Base-by-base conservation (phyloP, 2,797 vertebrate species). In the Peromyscus nudipes region DNA sequence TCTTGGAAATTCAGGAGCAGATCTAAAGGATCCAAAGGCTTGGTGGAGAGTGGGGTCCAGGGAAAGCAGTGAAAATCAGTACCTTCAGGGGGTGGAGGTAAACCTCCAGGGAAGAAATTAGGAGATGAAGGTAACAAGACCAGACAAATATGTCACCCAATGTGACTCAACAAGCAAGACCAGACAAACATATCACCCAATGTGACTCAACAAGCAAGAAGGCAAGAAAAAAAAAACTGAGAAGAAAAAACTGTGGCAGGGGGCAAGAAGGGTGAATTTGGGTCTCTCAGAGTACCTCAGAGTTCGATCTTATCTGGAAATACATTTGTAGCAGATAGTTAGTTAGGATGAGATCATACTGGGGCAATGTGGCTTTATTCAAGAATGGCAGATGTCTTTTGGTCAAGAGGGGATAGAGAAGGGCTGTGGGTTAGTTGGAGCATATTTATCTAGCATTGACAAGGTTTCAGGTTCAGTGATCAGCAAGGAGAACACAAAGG, bases 271-370 rank as follows among this genome's bases (percentile, higher is more conserved):
- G 19, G 14, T 49, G 6, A 60, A 40, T 16, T 55, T 13, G 49
- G 12, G 19, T 93, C 37, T 29, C 65, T 82, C 75, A n/a, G 23
- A 43, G n/a, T 83, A 49, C 82, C 21, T 84, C 40, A 65, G 31
- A 80, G 75, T 16, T 27, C n/a, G n/a, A 40, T 60, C 16, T 49
- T n/a, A 67, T 93, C 84, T 95, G 25, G 31, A 94, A 83, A 80
- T 71, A 94, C 11, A 27, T 9, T 84, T 64, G 0, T 43, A 62
- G 57, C 14, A 49, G 21, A 83, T 34, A 21, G 73, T 37, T 73
- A 75, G 17, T 69, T 75, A 83, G 55, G 27, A 65, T 49, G 69
- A 80, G 13, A 10, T 90, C n/a, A 90, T 19, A 34, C 2, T 87
- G 10, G 27, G 43, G 11, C 29, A 13, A 12, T 29, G 57, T 71